Base-by-base conservation (phyloP, 2,888 invertebrate species). In the Sesia bembeciformis region DNA sequence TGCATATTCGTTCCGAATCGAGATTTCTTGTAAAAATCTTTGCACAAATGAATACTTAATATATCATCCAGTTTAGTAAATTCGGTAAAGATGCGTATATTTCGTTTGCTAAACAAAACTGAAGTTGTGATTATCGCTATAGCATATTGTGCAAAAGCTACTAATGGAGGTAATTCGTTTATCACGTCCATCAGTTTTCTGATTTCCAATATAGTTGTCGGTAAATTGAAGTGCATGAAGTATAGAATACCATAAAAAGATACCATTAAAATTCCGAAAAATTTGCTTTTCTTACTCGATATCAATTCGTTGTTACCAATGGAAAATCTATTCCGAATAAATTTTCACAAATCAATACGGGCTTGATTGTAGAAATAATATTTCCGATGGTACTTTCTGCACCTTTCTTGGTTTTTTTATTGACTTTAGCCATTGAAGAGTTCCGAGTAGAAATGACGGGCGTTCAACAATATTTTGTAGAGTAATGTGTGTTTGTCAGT, bases 271-370 rank as follows among this genome's bases (percentile, higher is more conserved):
- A 56, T 4, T 52, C 53, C 57, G 4, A 55, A 6, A 40, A 46
- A 3, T 54, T 60, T 58, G 3, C 53, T 51, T 43, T 42, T 46
- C 41, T 53, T 53, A 23, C 51, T 51, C 39, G 40, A 39, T 5
- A 40, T 8, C 5, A 60, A 38, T 38, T 40, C 39, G 3, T 56
- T 49, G 6, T 54, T 52, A 5, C 40, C 40, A 5, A 52, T 51
- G 4, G 53, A 52, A 41, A 58, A 58, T 54, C 60, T 49, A 58
- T 55, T 40, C 56, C 58, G 50, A 58, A 54, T 5, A 56, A 39
- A 5, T 40, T 51, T 40, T 56, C 60, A 6, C 39, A n/a, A 3
- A 52, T 5, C 23, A 54, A 23, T 4, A 55, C 6, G 38, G 58
- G 58, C 42, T 42, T 42, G 5, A 42, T 42, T 5, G 42, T 2